These are phyloP conservation scores for Paratrypauchen microcephalus DNA, from an alignment of 2,797 vertebrate genomes.

Conservation along the genomic window DNA sequence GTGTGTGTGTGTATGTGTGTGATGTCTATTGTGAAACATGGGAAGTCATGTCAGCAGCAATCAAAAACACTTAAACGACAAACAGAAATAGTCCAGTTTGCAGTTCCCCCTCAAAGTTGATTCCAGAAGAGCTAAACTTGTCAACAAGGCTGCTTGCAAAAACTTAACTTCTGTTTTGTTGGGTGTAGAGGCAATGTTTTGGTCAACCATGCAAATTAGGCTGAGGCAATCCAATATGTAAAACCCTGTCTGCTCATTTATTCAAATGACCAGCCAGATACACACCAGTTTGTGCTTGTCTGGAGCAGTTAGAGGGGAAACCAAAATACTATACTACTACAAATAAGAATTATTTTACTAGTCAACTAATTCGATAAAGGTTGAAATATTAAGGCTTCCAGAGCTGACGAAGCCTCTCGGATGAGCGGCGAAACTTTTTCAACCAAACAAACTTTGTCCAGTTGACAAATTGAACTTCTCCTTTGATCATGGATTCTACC, in stretches of 20 bases:
- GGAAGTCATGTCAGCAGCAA: constrained; percentile 77
- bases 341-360: background rate
- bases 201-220: constrained; percentile 51
- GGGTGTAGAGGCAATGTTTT: constrained; percentile 54
- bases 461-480: no score
- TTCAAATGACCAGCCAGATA: constrained; percentile 48
- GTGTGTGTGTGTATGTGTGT: constrained; percentile 44
- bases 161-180: constrained; percentile 29
- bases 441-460: no score
- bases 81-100: constrained; percentile 71
- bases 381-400: no score
- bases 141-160: constrained; percentile 51
- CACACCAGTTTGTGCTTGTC: constrained; percentile 3
- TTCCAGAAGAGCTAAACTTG: constrained; percentile 41
- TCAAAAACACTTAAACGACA: constrained; percentile 61
- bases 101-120: constrained; percentile 64
- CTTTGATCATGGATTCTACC: no score
- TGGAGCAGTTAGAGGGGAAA: background rate
- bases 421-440: no score
- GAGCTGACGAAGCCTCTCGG: no score
- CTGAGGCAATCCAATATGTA: constrained; percentile 22
- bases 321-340: background rate
- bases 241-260: constrained; percentile 29
- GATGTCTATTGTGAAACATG: constrained; percentile 80
- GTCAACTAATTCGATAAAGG: no score